Conservation (phyloP, 92 coral and sea anemone species). For the Umimayanthus chanpuru region DNA sequence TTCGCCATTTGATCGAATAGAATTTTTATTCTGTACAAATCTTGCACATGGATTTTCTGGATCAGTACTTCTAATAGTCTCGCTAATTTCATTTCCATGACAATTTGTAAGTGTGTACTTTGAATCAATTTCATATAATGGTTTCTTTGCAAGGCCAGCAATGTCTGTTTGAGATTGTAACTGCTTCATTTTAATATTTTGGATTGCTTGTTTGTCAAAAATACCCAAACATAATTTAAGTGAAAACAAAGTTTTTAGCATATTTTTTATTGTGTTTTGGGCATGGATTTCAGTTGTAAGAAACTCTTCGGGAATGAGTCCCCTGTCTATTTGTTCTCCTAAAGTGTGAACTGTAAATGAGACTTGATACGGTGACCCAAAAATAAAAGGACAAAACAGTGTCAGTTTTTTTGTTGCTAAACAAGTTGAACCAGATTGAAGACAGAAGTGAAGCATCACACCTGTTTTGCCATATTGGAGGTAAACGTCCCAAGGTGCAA, state of each 20-base stretch:
- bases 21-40: background rate
- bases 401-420: too few relatives aligned
- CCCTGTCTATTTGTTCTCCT: conserved; percentile 27
- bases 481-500: too few relatives aligned
- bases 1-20: background rate
- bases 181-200: conserved; percentile 9
- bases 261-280: background rate
- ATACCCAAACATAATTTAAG: conserved; percentile 23
- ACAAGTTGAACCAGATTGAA: too few relatives aligned
- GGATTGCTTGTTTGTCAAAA: conserved; percentile 18
- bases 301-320: conserved; percentile 14
- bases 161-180: background rate
- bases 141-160: background rate
- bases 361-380: too few relatives aligned
- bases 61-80: background rate
- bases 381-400: too few relatives aligned
- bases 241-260: conserved; percentile 22
- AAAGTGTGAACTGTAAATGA: too few relatives aligned
- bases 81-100: background rate
- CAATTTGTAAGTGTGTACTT: background rate
- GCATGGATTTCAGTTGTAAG: conserved; percentile 24
- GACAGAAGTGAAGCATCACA: too few relatives aligned
- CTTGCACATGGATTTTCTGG: background rate
- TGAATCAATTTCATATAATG: background rate
- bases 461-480: too few relatives aligned